Conservation (phyloP, 2,113 vertebrate genomes). For the Atlantisia rogersi region DNA sequence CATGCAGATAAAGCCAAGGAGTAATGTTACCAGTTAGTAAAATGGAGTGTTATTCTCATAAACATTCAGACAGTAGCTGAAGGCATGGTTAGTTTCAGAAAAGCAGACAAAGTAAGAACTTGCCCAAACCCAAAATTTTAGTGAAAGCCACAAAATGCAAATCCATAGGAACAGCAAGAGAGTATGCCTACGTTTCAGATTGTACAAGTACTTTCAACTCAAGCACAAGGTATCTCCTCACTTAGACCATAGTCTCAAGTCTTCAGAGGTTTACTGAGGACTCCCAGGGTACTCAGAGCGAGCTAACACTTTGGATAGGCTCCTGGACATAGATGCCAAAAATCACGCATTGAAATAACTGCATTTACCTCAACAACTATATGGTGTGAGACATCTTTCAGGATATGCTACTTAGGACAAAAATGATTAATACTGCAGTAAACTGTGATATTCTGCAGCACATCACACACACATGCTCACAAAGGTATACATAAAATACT, state of each 20-base stretch:
- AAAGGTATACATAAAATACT: no score
- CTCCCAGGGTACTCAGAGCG: background rate
- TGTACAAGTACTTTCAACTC: background rate
- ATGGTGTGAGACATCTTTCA: background rate
- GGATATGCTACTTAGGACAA: background rate
- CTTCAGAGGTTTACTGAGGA: background rate
- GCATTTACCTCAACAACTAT: background rate
- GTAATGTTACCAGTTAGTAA: background rate
- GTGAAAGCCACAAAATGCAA: background rate
- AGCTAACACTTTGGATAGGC: background rate
- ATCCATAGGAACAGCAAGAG: background rate
- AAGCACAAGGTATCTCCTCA: background rate
- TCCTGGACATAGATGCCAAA: background rate
- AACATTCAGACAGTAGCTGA: background rate
- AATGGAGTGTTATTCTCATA: background rate
- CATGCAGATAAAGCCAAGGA: background rate
- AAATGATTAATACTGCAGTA: conserved; percentile 36
- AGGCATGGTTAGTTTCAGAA: background rate
- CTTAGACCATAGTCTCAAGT: background rate
- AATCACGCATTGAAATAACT: background rate
- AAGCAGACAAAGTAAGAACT: background rate
- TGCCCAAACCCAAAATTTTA: background rate
- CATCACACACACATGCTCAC: background rate
- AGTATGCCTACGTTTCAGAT: background rate
- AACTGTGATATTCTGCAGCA: conserved; percentile 8